A percentile compares a stretch with the other conserved stretches of the same genome.
Evolutionary conservation across 2,113 vertebrate species (phyloP).

Genomic region (Sporophila hypoxantha): DNA sequence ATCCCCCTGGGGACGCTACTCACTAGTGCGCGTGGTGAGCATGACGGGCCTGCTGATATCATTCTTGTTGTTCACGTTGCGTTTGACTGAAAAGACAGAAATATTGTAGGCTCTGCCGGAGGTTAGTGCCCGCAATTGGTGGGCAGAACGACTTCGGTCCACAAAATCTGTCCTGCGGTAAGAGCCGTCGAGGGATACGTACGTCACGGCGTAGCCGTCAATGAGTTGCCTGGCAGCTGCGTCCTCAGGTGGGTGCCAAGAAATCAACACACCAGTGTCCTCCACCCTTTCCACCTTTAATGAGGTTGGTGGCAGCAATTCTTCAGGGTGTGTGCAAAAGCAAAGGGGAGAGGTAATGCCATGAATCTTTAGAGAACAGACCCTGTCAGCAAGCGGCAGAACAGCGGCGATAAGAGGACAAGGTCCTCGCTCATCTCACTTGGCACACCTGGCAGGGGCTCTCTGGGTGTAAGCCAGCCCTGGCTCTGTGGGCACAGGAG

Average conservation of each 20-base stretch:
- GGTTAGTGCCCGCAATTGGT: slow-evolving; percentile 83
- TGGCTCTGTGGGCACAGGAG: neutral
- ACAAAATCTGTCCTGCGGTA: slow-evolving; percentile 87
- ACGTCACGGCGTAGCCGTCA: slow-evolving; percentile 90
- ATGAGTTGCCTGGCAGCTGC: slow-evolving; percentile 71
- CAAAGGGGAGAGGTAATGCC: slow-evolving; percentile 52
- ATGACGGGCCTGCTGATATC: slow-evolving; percentile 88
- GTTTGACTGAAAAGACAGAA: slow-evolving; percentile 91
- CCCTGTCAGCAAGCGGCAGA: slow-evolving; percentile 9
- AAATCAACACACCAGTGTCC: slow-evolving; percentile 88
- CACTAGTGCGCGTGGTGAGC: slow-evolving; percentile 87
- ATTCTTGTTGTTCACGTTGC: slow-evolving; percentile 85
- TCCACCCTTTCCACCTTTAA: slow-evolving; percentile 89
- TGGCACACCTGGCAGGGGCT: neutral
- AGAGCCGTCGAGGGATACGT: slow-evolving; percentile 79
- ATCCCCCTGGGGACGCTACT: slow-evolving; percentile 62
- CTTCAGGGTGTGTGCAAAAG: slow-evolving; percentile 69
- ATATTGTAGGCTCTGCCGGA: slow-evolving; percentile 93
- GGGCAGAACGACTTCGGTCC: slow-evolving; percentile 80
- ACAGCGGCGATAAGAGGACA: neutral
- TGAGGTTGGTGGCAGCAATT: slow-evolving; percentile 89
- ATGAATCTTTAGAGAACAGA: slow-evolving; percentile 52
- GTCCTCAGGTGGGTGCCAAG: slow-evolving; percentile 84
- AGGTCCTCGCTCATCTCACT: neutral
- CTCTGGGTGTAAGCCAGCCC: neutral